These are phyloP conservation scores for Lagopus leucura DNA, from an alignment of 2,113 vertebrate genomes.

Conservation along the genomic window DNA sequence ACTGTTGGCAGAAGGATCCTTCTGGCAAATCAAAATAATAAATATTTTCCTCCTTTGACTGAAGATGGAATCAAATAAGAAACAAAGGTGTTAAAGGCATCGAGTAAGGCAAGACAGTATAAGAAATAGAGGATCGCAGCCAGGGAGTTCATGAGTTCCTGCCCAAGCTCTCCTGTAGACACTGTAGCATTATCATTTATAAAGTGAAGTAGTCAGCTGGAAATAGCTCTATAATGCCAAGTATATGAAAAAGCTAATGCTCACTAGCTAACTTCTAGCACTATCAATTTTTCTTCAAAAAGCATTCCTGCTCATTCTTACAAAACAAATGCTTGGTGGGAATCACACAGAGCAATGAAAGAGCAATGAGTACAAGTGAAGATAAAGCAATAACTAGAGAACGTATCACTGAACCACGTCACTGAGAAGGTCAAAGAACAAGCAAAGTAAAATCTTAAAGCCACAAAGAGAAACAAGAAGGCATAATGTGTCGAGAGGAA, in stretches of 20 bases:
- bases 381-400: conserved; percentile 46
- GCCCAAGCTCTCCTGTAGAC: not conserved
- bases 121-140: not conserved
- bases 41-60: not conserved
- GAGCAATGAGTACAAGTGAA: conserved; percentile 31
- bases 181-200: conserved; percentile 34
- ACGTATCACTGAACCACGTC: not conserved
- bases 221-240: conserved; percentile 41
- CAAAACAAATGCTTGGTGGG: conserved; percentile 53
- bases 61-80: not conserved
- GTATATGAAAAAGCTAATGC: conserved; percentile 40
- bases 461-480: not conserved
- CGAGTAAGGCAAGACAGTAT: not conserved
- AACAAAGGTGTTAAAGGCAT: conserved; percentile 1
- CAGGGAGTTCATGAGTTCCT: not conserved
- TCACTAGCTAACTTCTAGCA: conserved; percentile 45
- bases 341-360: conserved; percentile 48
- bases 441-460: conserved; percentile 25
- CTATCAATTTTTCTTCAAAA: conserved; percentile 44
- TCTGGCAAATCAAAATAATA: not conserved
- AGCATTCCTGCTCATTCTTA: conserved; percentile 25
- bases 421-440: conserved; percentile 19
- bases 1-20: not conserved
- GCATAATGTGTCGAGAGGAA: not conserved
- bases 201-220: not conserved